phyloP scores from a whole-genome alignment of 2,888 invertebrate genomes.

The Nemapogon koenigi region DNA sequence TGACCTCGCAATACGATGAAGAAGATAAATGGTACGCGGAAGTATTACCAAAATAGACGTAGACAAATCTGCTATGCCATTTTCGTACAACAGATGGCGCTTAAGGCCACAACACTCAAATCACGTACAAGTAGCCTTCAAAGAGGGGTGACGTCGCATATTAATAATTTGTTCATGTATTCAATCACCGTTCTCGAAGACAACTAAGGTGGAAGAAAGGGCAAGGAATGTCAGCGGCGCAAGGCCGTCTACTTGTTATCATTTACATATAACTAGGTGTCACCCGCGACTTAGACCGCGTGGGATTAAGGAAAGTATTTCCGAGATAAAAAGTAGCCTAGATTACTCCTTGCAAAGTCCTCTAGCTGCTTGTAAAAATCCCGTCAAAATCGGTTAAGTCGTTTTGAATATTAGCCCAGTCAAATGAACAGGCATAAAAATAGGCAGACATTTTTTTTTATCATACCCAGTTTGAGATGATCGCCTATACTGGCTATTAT shows the following conservation, averaged over 20 bases:
- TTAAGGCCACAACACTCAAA: slow-evolving; percentile 25
- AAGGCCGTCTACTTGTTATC: slow-evolving; percentile 43
- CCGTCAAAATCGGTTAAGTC: too few relatives aligned
- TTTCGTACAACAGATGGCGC: slow-evolving; percentile 41
- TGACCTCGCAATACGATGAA: too few relatives aligned
- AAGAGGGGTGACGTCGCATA: slow-evolving; percentile 43
- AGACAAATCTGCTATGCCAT: slow-evolving; percentile 16
- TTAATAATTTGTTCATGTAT: slow-evolving; percentile 54
- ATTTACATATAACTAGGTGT: slow-evolving; percentile 16
- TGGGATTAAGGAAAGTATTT: background rate
- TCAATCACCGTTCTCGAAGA: slow-evolving; percentile 53
- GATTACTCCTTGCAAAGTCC: too few relatives aligned
- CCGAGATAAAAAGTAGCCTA: too few relatives aligned
- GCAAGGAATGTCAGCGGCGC: slow-evolving; percentile 50
- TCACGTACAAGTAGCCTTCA: slow-evolving; percentile 44
- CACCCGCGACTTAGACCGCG: background rate
- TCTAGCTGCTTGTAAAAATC: too few relatives aligned
- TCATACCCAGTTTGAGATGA: too few relatives aligned
- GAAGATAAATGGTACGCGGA: slow-evolving; percentile 2
- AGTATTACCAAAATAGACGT: background rate
- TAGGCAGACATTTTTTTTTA: too few relatives aligned
- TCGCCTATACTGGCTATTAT: too few relatives aligned
- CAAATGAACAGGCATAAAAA: too few relatives aligned
- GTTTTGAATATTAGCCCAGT: too few relatives aligned
- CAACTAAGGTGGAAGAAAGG: slow-evolving; percentile 60